phyloP scores from a whole-genome alignment of 2,797 vertebrate genomes.

The Argentina silus region DNA sequence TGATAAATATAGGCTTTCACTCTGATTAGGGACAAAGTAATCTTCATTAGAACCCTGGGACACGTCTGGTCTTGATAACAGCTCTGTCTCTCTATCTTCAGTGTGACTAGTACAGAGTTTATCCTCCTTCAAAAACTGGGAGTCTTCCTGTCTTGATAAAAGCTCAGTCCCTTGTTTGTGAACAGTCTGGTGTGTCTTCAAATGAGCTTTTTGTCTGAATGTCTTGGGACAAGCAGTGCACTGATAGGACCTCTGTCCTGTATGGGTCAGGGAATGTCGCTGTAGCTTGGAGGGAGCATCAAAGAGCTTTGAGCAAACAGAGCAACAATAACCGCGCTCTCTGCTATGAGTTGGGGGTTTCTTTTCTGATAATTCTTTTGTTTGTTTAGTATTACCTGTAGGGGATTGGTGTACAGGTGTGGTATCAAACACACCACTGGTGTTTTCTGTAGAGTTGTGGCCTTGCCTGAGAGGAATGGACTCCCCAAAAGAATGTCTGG shows the following conservation, averaged over 20 bases:
- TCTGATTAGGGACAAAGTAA: background rate
- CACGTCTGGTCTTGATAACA: background rate
- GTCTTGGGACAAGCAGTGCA: constrained; percentile 76
- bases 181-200: constrained; percentile 73
- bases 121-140: background rate
- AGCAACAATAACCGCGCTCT: constrained; percentile 67
- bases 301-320: constrained; percentile 69
- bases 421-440: background rate
- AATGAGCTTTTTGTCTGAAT: constrained; percentile 77
- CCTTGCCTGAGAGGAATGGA: background rate
- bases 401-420: constrained; percentile 45
- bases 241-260: constrained; percentile 77
- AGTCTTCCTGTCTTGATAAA: background rate
- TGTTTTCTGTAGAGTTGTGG: background rate
- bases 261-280: constrained; percentile 78
- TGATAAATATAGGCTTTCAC: background rate
- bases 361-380: constrained; percentile 34
- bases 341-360: constrained; percentile 45
- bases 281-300: constrained; percentile 77
- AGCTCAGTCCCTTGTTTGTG: constrained; percentile 1
- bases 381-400: constrained; percentile 9
- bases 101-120: background rate
- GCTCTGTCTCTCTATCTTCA: background rate
- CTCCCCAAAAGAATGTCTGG: background rate
- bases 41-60: background rate